These are phyloP conservation scores for Thryonomys swinderianus DNA, from an alignment of 2,113 vertebrate species.

Conservation along the genomic window DNA sequence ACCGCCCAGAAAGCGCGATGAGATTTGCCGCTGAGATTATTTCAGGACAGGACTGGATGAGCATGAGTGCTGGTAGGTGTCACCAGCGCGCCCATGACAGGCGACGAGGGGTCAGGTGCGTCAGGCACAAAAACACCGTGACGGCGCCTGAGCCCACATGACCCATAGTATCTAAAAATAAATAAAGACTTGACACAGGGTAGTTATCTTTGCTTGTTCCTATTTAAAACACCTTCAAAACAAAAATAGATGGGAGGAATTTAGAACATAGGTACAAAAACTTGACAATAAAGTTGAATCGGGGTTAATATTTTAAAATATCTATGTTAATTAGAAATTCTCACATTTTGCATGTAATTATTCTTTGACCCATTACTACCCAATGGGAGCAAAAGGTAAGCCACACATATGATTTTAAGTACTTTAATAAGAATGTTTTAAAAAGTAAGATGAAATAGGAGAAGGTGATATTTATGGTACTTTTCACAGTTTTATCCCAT, in stretches of 20 bases:
- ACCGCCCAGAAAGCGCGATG: no score
- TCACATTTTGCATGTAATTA: neutral
- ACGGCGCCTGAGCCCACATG: neutral
- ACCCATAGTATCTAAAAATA: neutral
- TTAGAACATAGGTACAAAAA: neutral
- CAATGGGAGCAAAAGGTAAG: neutral
- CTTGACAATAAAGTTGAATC: neutral
- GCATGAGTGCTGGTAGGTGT: neutral
- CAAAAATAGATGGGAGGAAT: neutral
- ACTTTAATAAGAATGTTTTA: neutral
- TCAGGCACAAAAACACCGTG: neutral
- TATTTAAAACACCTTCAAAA: neutral
- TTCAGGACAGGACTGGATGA: neutral
- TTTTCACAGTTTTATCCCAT: neutral
- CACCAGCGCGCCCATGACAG: fast-evolving
- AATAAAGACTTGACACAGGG: neutral
- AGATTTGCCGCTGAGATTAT: neutral
- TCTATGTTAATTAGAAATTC: neutral
- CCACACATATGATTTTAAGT: neutral
- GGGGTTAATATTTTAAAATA: neutral
- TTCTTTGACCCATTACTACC: neutral
- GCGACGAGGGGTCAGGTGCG: neutral
- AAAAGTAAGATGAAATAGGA: neutral
- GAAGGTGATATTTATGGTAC: neutral
- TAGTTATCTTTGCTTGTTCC: neutral